phyloP scores from a whole-genome alignment of 2,797 vertebrate species.

The Melopsittacus undulatus region DNA sequence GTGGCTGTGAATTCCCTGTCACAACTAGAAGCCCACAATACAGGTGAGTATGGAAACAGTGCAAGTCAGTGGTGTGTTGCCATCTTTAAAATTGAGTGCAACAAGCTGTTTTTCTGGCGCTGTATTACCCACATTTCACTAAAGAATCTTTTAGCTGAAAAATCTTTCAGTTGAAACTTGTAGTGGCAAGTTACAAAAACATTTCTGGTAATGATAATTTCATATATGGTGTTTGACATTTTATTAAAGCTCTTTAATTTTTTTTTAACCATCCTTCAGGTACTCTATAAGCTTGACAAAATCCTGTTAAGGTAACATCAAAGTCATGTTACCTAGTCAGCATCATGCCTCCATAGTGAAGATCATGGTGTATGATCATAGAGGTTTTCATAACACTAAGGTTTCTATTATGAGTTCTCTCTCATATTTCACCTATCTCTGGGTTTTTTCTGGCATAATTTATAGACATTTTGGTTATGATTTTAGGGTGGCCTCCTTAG shows the following conservation, averaged over 20 bases:
- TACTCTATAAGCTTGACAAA: neutral
- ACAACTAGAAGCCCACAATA: slow-evolving; percentile 96
- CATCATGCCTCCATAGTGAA: neutral
- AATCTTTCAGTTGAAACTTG: neutral
- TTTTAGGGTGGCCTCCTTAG: neutral
- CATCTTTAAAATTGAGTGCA: neutral
- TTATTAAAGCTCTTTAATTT: neutral
- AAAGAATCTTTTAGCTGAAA: neutral
- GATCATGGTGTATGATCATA: neutral
- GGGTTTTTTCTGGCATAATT: neutral
- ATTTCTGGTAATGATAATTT: neutral
- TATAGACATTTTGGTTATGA: neutral
- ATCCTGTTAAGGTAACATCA: neutral
- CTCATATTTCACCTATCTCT: neutral
- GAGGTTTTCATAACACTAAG: neutral
- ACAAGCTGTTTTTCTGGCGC: neutral
- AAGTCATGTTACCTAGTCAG: neutral
- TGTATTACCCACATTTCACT: neutral
- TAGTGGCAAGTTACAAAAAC: neutral
- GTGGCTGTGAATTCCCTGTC: slow-evolving; percentile 97
- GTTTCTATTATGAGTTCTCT: neutral
- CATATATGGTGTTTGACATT: neutral
- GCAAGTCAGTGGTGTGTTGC: neutral
- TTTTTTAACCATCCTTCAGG: neutral
- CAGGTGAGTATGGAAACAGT: slow-evolving; percentile 76